Evolutionary conservation across 1,140 invertebrate genomes (phyloP).

Genomic region (Drosophila parabipectinata): DNA sequence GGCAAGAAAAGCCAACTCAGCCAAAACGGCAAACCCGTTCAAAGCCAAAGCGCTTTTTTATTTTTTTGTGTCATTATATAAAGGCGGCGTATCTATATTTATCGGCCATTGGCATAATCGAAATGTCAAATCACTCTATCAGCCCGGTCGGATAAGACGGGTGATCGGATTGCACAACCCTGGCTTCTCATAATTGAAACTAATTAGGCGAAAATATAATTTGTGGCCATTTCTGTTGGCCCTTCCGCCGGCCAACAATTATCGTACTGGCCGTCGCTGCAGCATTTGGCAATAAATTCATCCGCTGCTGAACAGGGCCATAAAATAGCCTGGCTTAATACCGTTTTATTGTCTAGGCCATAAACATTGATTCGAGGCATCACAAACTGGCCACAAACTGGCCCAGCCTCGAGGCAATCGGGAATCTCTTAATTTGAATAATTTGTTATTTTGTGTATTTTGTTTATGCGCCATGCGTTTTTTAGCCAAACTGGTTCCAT

Average conservation of each 20-base stretch:
- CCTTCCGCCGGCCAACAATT: conserved; percentile 47
- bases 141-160: conserved; percentile 11
- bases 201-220: conserved; percentile 65
- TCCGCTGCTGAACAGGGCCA: conserved; percentile 26
- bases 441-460: conserved; percentile 14
- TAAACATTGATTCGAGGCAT: conserved; percentile 48
- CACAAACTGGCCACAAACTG: conserved; percentile 27
- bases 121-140: conserved; percentile 50
- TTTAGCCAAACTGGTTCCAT: conserved; percentile 54
- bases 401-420: conserved; percentile 60
- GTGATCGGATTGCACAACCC: conserved; percentile 40
- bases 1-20: conserved; percentile 50
- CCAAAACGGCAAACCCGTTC: conserved; percentile 53
- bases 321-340: conserved; percentile 63
- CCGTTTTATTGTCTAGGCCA: conserved; percentile 69
- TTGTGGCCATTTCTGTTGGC: conserved; percentile 38
- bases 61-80: conserved; percentile 54
- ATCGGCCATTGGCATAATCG: conserved; percentile 58
- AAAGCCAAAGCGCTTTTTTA: not conserved
- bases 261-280: not conserved
- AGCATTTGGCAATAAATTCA: conserved; percentile 57
- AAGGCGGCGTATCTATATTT: conserved; percentile 50
- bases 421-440: conserved; percentile 64
- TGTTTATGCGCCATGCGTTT: conserved; percentile 31
- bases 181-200: conserved; percentile 60